Conservation (phyloP, 1,140 invertebrate genomes). For the Aphaenogaster rudis region DNA sequence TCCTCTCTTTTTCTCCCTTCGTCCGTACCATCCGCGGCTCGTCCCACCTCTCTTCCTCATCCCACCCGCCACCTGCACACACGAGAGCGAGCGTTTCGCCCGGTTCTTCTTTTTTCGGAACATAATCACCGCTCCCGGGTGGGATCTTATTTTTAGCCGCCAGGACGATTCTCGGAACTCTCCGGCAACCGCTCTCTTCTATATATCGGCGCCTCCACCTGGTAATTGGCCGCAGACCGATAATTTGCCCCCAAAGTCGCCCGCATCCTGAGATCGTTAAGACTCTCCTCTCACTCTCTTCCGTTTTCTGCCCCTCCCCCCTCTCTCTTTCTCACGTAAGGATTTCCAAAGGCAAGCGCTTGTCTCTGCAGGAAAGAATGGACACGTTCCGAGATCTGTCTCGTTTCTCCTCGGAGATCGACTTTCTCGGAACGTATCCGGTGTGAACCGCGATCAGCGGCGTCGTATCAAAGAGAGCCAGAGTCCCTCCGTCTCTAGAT, state of each 20-base stretch:
- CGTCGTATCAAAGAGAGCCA: slow-evolving; percentile 25
- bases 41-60: slow-evolving; percentile 66
- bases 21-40: slow-evolving; percentile 35
- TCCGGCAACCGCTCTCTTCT: slow-evolving; percentile 70
- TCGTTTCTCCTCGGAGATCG: slow-evolving; percentile 32
- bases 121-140: slow-evolving; percentile 85
- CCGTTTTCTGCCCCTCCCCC: not conserved
- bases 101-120: slow-evolving; percentile 82
- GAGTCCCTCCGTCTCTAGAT: not conserved
- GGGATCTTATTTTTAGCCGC: slow-evolving; percentile 86
- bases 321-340: slow-evolving; percentile 1
- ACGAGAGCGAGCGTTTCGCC: slow-evolving; percentile 75
- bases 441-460: slow-evolving; percentile 51
- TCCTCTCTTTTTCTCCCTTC: slow-evolving; percentile 17
- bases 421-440: slow-evolving; percentile 59
- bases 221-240: slow-evolving; percentile 83
- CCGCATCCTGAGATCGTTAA: slow-evolving; percentile 81
- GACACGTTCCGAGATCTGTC: slow-evolving; percentile 39
- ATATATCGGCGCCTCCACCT: slow-evolving; percentile 76
- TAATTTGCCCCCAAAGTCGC: slow-evolving; percentile 81
- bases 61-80: slow-evolving; percentile 71
- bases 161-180: slow-evolving; percentile 83
- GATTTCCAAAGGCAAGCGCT: slow-evolving; percentile 46
- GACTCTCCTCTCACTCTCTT: slow-evolving; percentile 44
- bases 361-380: slow-evolving; percentile 7